phyloP scores from a whole-genome alignment of 1,140 invertebrate genomes.

The Mylabris phalerata region DNA sequence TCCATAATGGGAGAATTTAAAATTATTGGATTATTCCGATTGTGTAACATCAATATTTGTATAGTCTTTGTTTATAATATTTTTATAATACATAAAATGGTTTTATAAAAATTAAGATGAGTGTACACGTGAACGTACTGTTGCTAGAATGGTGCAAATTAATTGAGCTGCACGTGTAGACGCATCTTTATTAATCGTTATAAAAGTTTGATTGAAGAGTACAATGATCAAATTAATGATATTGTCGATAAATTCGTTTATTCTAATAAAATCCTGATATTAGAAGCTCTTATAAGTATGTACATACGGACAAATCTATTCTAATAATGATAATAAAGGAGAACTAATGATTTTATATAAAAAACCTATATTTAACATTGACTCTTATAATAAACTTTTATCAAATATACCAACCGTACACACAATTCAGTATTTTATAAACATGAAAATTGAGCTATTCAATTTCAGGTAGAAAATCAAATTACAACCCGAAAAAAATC shows the following conservation, averaged over 20 bases:
- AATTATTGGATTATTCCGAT: background rate
- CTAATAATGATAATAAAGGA: too few species aligned
- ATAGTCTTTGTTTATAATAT: too few species aligned
- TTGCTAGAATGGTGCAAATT: too few species aligned
- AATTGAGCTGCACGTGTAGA: too few species aligned
- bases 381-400: background rate
- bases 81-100: too few species aligned
- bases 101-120: too few species aligned
- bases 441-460: background rate
- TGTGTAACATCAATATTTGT: background rate
- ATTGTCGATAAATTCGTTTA: constrained; percentile 36
- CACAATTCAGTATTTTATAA: background rate
- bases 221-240: constrained; percentile 3
- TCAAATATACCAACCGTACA: background rate
- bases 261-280: constrained; percentile 11
- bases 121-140: too few species aligned
- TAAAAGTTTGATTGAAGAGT: too few species aligned
- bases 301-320: too few species aligned
- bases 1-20: constrained; percentile 21
- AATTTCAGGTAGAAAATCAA: background rate
- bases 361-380: background rate
- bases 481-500: too few species aligned
- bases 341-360: too few species aligned
- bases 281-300: constrained; percentile 5
- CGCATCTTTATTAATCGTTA: too few species aligned